phyloP scores from a whole-genome alignment of 2,113 vertebrate species.

The Galbula dea region DNA sequence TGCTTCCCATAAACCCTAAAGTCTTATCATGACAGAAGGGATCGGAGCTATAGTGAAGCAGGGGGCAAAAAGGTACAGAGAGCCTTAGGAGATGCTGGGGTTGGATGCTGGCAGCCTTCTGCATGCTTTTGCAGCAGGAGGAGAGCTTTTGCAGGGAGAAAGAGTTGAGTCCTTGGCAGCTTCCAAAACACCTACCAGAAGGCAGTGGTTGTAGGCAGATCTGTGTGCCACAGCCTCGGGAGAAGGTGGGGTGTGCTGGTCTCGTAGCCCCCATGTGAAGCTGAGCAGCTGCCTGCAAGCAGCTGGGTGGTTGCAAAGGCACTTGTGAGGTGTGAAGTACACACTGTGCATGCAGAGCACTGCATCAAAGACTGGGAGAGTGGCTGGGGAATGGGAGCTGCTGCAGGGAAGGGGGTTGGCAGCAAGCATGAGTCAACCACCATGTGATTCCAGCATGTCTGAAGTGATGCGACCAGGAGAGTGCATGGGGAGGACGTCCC shows the following conservation, averaged over 20 bases:
- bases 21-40: not conserved
- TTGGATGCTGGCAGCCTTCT: not conserved
- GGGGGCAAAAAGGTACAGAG: not conserved
- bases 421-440: not conserved
- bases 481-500: not conserved
- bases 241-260: not conserved
- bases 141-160: not conserved
- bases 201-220: not conserved
- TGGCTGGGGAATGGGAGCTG: not conserved
- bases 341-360: not conserved
- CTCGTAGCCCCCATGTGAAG: not conserved
- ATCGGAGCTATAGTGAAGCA: not conserved
- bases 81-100: not conserved
- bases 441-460: not conserved
- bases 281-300: not conserved
- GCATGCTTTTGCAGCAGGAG: not conserved
- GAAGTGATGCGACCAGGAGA: not conserved
- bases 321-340: not conserved
- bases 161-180: not conserved
- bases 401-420: not conserved
- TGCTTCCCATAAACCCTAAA: not conserved
- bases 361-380: not conserved
- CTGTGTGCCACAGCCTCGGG: rapidly evolving
- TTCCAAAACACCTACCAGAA: not conserved
- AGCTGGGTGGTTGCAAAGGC: not conserved